phyloP scores from a whole-genome alignment of 2,113 vertebrate genomes.

The Sturnira hondurensis region DNA sequence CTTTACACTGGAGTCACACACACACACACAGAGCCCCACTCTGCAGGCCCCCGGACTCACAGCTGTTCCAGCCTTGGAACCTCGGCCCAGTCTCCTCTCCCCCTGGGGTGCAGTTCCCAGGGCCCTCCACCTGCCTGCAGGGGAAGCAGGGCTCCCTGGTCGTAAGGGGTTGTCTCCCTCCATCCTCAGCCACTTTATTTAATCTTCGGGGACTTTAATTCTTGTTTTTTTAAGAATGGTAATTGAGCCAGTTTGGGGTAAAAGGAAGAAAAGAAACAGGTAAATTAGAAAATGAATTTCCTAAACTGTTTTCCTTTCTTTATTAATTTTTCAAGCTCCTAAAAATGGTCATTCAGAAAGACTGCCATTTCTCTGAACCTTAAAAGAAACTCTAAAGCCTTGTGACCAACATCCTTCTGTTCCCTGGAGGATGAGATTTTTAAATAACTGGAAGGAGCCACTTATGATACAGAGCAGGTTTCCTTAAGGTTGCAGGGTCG shows the following conservation, averaged over 20 bases:
- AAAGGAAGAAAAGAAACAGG: background rate
- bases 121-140: background rate
- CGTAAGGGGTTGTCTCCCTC: background rate
- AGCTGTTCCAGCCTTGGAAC: background rate
- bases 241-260: background rate
- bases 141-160: background rate
- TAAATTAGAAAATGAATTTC: background rate
- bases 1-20: background rate
- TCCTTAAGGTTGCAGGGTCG: background rate
- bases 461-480: background rate
- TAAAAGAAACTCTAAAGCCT: background rate
- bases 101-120: fast-evolving
- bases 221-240: background rate
- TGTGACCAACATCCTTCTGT: background rate
- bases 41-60: fast-evolving
- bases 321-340: background rate
- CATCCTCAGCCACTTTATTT: background rate
- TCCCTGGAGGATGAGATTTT: background rate
- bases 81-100: background rate
- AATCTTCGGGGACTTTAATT: background rate
- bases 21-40: background rate
- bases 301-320: background rate
- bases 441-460: background rate
- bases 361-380: background rate
- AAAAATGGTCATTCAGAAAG: background rate